A percentile compares a stretch with the other conserved stretches of the same genome.
These are phyloP conservation scores for Thymelicus acteon DNA, from an alignment of 2,888 invertebrate genomes.

Conservation along the genomic window DNA sequence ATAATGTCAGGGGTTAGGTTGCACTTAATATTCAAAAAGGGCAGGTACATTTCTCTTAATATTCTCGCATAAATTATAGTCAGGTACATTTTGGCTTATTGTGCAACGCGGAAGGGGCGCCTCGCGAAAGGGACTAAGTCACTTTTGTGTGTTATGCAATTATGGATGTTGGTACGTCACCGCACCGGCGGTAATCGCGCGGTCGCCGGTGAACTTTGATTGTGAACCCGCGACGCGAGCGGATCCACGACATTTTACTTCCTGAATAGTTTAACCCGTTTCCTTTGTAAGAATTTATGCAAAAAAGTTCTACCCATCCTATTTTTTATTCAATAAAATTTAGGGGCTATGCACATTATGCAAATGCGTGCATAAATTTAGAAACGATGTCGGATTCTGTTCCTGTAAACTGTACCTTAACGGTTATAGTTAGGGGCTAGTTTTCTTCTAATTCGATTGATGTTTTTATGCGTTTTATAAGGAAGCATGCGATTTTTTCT, in stretches of 20 bases:
- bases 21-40: conserved; percentile 85
- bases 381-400: conserved; percentile 51
- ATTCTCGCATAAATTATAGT: conserved; percentile 86
- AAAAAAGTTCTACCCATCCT: conserved; percentile 85
- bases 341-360: conserved; percentile 85
- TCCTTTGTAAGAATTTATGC: conserved; percentile 85
- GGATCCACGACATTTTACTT: conserved; percentile 80
- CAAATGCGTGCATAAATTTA: conserved; percentile 85
- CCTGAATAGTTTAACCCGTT: conserved; percentile 84
- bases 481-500: conserved; percentile 79
- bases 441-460: conserved; percentile 50
- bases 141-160: conserved; percentile 48
- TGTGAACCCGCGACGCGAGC: conserved; percentile 57
- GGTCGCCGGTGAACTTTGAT: conserved; percentile 54
- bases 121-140: conserved; percentile 57
- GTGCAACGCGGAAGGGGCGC: conserved; percentile 66
- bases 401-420: conserved; percentile 51
- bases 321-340: conserved; percentile 85
- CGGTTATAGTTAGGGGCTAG: conserved; percentile 47
- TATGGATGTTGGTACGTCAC: conserved; percentile 51
- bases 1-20: conserved; percentile 85
- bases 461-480: conserved; percentile 68
- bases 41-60: conserved; percentile 85
- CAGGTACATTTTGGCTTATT: conserved; percentile 84
- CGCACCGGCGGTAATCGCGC: conserved; percentile 52